A percentile compares a stretch with the other conserved stretches of the same genome.
phyloP scores from a whole-genome alignment of 2,113 vertebrate genomes.

The Xyrauchen texanus region DNA sequence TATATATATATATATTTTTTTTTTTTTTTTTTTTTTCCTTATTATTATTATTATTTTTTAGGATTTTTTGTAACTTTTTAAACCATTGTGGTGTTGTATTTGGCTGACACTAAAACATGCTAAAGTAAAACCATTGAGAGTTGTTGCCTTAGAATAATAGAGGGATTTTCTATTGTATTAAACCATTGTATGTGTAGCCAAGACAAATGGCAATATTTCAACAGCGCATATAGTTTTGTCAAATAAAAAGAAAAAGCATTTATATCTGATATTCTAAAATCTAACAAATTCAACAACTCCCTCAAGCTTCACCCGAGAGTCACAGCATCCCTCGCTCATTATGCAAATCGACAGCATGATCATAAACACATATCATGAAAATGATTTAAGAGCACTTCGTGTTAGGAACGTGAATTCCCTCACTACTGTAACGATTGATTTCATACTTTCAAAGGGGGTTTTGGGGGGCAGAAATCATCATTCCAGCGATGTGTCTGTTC shows the following conservation, averaged over 20 bases:
- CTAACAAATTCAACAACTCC: constrained; percentile 25
- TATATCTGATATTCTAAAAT: constrained; percentile 1
- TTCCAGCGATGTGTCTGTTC: constrained; percentile 34
- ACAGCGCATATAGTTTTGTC: background rate
- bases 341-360: constrained; percentile 48
- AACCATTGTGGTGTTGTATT: too few relatives aligned
- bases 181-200: background rate
- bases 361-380: constrained; percentile 49
- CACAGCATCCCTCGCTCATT: constrained; percentile 39
- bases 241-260: constrained; percentile 6
- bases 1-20: too few relatives aligned
- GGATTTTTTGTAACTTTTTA: too few relatives aligned
- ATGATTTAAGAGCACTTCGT: constrained; percentile 41
- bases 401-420: constrained; percentile 34
- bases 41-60: too few relatives aligned
- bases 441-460: background rate
- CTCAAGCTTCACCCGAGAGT: constrained; percentile 2
- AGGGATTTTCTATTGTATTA: background rate
- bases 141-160: background rate
- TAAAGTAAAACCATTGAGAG: too few relatives aligned
- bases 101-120: too few relatives aligned
- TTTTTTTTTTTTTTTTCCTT: too few relatives aligned
- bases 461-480: constrained; percentile 4
- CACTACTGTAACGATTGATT: constrained; percentile 30
- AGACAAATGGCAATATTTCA: background rate